Evolutionary conservation across 1,140 invertebrate species (phyloP).

Genomic region (Chionoecetes opilio): DNA sequence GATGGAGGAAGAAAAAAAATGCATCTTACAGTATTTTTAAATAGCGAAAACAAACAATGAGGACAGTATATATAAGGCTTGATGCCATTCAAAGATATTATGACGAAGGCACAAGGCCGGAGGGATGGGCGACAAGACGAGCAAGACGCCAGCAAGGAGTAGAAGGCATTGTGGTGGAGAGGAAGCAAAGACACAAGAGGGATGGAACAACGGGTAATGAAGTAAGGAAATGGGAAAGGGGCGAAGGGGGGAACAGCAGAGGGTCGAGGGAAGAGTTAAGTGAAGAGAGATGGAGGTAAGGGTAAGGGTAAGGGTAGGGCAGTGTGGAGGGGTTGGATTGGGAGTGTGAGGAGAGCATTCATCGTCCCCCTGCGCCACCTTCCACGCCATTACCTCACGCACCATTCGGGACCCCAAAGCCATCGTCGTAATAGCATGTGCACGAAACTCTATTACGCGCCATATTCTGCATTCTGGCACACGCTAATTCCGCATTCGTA

Average conservation of each 20-base stretch:
- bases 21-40: background rate
- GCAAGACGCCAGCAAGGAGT: background rate
- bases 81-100: background rate
- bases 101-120: background rate
- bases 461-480: constrained; percentile 54
- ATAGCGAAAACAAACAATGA: background rate
- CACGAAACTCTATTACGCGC: constrained; percentile 55
- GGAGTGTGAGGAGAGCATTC: background rate
- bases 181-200: background rate
- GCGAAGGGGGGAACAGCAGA: background rate
- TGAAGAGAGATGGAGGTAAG: background rate
- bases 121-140: background rate
- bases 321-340: background rate
- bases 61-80: background rate
- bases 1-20: background rate
- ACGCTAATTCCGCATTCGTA: constrained; percentile 47
- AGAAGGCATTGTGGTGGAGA: background rate
- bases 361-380: constrained; percentile 36
- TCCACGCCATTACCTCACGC: constrained; percentile 33
- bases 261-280: background rate
- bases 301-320: background rate
- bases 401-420: constrained; percentile 35
- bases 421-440: constrained; percentile 52
- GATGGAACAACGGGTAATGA: background rate
- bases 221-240: background rate